These are phyloP conservation scores for Adela reaumurella DNA, from an alignment of 2,888 invertebrate genomes.

Conservation along the genomic window DNA sequence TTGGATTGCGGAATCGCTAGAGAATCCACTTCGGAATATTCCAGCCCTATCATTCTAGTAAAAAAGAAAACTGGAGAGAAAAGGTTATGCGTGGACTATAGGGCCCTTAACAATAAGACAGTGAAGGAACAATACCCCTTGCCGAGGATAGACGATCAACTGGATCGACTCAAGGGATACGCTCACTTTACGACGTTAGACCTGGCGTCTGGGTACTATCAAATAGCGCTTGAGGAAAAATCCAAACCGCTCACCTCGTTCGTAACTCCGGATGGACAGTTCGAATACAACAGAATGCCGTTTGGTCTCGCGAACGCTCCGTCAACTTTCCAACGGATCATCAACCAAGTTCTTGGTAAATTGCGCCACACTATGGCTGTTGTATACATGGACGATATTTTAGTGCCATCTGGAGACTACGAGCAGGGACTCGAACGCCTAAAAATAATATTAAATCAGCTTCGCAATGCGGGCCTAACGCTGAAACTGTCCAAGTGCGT, in stretches of 20 bases:
- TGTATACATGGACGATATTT: slow-evolving; percentile 14
- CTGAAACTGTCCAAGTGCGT: slow-evolving; percentile 17
- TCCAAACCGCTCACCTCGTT: slow-evolving; percentile 20
- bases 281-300: slow-evolving; percentile 20
- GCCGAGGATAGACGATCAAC: slow-evolving; percentile 21
- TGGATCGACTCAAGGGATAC: slow-evolving; percentile 15
- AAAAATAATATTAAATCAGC: slow-evolving; percentile 3
- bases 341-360: slow-evolving; percentile 13
- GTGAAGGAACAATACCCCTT: slow-evolving; percentile 18
- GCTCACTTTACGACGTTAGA: slow-evolving; percentile 17
- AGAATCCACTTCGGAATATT: slow-evolving; percentile 11
- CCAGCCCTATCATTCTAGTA: slow-evolving; percentile 15
- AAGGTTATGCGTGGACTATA: slow-evolving; percentile 9
- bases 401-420: slow-evolving; percentile 10
- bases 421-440: slow-evolving; percentile 11
- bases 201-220: slow-evolving; percentile 17
- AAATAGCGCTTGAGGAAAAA: slow-evolving; percentile 18
- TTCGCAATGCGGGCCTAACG: slow-evolving; percentile 9
- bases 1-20: slow-evolving; percentile 7
- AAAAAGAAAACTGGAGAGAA: slow-evolving; percentile 7
- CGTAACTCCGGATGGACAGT: slow-evolving; percentile 20
- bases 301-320: slow-evolving; percentile 20
- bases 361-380: slow-evolving; percentile 7
- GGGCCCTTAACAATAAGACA: slow-evolving; percentile 17
- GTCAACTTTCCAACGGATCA: slow-evolving; percentile 18